Percentiles rank a stretch among this genome's conserved stretches.
These are phyloP conservation scores for Acyrthosiphon pisum DNA, from an alignment of 1,140 invertebrate species.

Conservation along the genomic window DNA sequence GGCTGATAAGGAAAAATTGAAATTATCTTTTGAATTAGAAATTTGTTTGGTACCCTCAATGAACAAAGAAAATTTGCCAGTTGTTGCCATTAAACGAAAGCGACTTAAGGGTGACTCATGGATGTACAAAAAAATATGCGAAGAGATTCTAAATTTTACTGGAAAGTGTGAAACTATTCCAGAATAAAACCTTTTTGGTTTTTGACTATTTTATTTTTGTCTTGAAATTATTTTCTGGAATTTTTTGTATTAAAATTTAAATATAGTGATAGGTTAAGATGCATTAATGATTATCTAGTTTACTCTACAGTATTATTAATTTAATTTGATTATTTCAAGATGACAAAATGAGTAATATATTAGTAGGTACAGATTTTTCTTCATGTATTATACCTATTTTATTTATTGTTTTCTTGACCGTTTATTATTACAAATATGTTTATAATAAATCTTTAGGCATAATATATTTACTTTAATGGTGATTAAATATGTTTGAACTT, in stretches of 20 bases:
- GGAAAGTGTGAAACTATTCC: conserved; percentile 51
- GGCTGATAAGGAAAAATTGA: conserved; percentile 59
- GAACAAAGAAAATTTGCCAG: conserved; percentile 58
- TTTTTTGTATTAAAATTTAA: not conserved
- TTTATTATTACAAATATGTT: not conserved
- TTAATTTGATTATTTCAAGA: conserved; percentile 37
- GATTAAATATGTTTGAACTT: not conserved
- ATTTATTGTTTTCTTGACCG: not conserved
- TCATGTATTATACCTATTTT: not conserved
- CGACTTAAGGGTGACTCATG: conserved; percentile 83
- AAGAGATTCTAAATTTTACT: conserved; percentile 72
- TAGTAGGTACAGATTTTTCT: not conserved
- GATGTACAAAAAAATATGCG: conserved; percentile 86
- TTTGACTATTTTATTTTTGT: conserved; percentile 26
- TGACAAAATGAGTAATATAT: conserved; percentile 25
- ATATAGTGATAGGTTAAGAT: conserved; percentile 12
- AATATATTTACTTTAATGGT: not conserved
- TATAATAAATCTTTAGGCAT: not conserved
- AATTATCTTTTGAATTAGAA: conserved; percentile 80
- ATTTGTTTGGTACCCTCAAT: conserved; percentile 71
- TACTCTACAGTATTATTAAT: not conserved
- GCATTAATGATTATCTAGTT: not conserved
- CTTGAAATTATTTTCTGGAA: not conserved
- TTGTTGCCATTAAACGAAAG: conserved; percentile 78
- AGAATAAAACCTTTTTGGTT: conserved; percentile 21